Evolutionary conservation across 1,140 invertebrate genomes (phyloP).

Genomic region (Drosophila rufa): DNA sequence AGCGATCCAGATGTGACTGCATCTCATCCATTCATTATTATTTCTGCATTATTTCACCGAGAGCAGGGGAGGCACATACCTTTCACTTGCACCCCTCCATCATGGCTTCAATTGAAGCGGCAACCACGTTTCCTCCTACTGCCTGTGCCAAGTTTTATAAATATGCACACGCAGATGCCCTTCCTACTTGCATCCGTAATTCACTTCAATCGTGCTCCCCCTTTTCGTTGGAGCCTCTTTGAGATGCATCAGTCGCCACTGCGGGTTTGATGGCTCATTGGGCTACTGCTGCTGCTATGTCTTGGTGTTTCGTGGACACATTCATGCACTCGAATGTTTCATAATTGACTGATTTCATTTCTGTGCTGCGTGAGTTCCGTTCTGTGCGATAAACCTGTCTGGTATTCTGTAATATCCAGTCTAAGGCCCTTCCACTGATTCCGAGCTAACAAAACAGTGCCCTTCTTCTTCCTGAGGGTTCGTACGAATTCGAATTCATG

Average conservation of each 20-base stretch:
- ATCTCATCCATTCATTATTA: constrained; percentile 40
- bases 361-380: not conserved
- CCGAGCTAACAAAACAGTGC: not conserved
- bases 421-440: constrained; percentile 12
- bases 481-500: constrained; percentile 18
- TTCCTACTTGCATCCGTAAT: constrained; percentile 38
- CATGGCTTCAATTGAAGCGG: constrained; percentile 18
- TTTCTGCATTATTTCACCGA: constrained; percentile 53
- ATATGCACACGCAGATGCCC: constrained; percentile 32
- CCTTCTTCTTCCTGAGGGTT: constrained; percentile 6
- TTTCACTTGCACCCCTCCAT: not conserved
- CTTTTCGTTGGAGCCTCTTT: not conserved
- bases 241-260: not conserved
- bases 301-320: constrained; percentile 1
- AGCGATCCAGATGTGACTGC: constrained; percentile 22
- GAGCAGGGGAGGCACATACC: not conserved
- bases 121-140: constrained; percentile 26
- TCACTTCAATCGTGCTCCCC: constrained; percentile 15
- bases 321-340: too few relatives aligned
- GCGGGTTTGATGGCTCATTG: constrained; percentile 1
- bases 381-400: constrained; percentile 5
- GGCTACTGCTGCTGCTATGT: not conserved
- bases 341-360: not conserved
- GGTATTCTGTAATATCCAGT: not conserved
- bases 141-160: constrained; percentile 21